Base-by-base conservation (phyloP, 2,113 vertebrate genomes). In the Centropristis striata region DNA sequence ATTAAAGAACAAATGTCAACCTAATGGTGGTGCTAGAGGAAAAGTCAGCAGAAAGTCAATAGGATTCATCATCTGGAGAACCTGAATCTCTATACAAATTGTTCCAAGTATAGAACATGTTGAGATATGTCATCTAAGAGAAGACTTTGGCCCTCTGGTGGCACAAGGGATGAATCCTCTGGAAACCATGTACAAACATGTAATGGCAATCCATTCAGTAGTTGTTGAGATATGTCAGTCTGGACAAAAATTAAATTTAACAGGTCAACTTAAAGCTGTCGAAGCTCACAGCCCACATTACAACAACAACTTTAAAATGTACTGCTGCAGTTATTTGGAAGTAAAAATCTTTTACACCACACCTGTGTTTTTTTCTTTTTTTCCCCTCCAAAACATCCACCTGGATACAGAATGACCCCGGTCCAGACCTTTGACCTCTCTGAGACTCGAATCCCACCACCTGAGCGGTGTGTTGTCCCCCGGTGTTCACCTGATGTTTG, bases 401-500 rank as follows among this genome's bases (percentile, higher is more conserved):
- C 90, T 92, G 89, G 90, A 83, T 86, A 50, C 65, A 57, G 60
- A 47, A 44, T 86, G 88, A 92, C 88, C 85, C 47, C 1, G 28
- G 28, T 68, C 51, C 15, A 21, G 65, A 92, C 92, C 91, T 90
- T 58, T 91, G 76, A 92, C 90, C 90, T 63, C 54, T 55, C 60
- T 36, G 65, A 73, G 54, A 60, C 50, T 66, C 1, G 10, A 79
- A 71, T 50, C 75, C 70, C 86, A 57, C 67, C 87, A 90, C 85
- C 81, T 86, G 84, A 88, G 81, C 16, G 4, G 5, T 39, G 60
- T 67, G 68, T 72, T 75, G 82, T 86, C 81, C 83, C 53, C 47
- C 42, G 2, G 64, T 49, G 39, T 74, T 92, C 84, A 77, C 80
- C 85, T 81, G 75, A 86, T 93, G 90, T 92, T 87, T 91, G 82